Conservation (phyloP, 2,797 vertebrate genomes). For the Percopsis omiscomaycus region DNA sequence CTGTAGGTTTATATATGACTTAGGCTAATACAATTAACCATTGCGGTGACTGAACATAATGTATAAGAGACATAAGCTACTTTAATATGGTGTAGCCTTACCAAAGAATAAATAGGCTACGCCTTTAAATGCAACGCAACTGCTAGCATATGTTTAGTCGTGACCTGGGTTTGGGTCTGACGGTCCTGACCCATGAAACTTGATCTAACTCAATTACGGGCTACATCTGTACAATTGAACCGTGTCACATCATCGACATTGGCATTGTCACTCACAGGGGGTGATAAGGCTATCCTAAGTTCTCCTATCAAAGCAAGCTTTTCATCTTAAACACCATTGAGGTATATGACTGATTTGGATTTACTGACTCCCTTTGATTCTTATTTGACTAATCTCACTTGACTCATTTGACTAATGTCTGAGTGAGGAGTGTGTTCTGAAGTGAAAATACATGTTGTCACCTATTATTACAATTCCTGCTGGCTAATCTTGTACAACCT, state of each 20-base stretch:
- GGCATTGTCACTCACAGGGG: neutral
- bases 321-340: too few relatives aligned
- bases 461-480: neutral
- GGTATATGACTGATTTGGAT: too few relatives aligned
- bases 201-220: constrained; percentile 21
- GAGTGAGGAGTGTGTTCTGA: too few relatives aligned
- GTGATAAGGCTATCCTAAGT: neutral
- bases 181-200: constrained; percentile 19
- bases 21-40: constrained; percentile 2
- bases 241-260: neutral
- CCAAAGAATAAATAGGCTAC: neutral
- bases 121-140: too few relatives aligned
- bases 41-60: constrained; percentile 6
- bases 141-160: neutral
- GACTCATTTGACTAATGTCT: too few relatives aligned
- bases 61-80: constrained; percentile 12
- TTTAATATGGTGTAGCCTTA: neutral
- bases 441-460: neutral
- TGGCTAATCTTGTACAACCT: neutral
- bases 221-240: neutral
- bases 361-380: too few relatives aligned
- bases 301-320: too few relatives aligned
- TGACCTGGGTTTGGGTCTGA: neutral
- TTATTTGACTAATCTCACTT: too few relatives aligned
- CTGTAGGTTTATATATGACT: constrained; percentile 1